Base-by-base conservation (phyloP, 2,113 vertebrate genomes). In the Sprattus sprattus region DNA sequence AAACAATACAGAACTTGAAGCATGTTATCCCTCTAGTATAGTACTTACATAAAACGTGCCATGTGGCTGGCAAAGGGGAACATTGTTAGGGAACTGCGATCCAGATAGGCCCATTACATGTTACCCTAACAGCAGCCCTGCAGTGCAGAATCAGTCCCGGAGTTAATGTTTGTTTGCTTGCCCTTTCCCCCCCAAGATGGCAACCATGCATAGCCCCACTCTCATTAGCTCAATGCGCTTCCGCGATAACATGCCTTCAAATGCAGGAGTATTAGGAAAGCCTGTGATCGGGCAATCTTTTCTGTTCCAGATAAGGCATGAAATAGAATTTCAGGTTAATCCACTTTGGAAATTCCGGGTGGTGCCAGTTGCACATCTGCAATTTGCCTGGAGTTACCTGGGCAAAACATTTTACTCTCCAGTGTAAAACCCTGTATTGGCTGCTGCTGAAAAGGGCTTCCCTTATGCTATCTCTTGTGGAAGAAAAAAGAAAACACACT, bases 141-240 rank as follows among this genome's bases (percentile, higher is more conserved):
- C 71, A 86, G 80, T 85, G 87, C 89, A 71, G 54, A 87, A 90
- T 87, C 83, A 45, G 83, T 82, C 80, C 83, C 52, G 75, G 88
- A 90, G 89, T 88, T 85, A 87, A 85, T 86, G 84, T 88, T 90
- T 88, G 86, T 85, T 87, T 88, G 86, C 82, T 87, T 84, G 84
- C 47, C 44, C 32, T 67, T 64, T 85, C 20, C 71, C 83, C 39
- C 57, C 83, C 75, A 78, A 89, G 57, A 54, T 46, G 81, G 71
- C 32, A 82, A 78, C 25, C 44, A 82, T 80, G 85, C 60, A 52
- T 80, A 60, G 85, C 81, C 54, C 84, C 75, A 32, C 71, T 44
- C 83, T 83, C 44, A 81, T 87, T 89, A 88, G 81, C 87, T 67
- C 60, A 84, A 82, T 39, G 45, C 81, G 81, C 44, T 64, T 49